Evolutionary conservation across 2,797 vertebrate species (phyloP), one percentile per base, ranked within the genome.

Genomic region (Acanthopagrus latus): DNA sequence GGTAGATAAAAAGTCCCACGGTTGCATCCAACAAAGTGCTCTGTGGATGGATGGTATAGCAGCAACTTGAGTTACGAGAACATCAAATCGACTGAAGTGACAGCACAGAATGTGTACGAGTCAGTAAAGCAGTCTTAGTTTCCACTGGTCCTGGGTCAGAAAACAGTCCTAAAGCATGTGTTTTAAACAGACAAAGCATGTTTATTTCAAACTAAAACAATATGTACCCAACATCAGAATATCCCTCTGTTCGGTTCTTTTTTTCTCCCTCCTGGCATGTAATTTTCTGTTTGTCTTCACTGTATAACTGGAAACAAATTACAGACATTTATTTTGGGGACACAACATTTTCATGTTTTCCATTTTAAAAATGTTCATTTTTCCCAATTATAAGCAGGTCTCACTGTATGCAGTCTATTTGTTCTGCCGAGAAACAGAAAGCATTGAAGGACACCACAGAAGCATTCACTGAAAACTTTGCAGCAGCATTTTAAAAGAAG

Each of bases 141-240:
- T 90, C 86, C 88, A 82, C 87, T 81, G 86, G 92, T 94, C 91
- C 82, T 88, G 88, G 91, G 84, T 93, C 91, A 95, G 91, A 98
- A 98, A 99, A 97, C 97, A 98, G 97, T 97, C 96, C 97, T 99
- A 98, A 97, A 98, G 96, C 96, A 96, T 84, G 84, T 96, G 96
- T 97, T 97, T 96, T 95, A 97, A 96, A 97, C 96, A 99, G 97
- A 98, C 96, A 98, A 96, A 97, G 89, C 91, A 97, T 97, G 96
- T 99, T 99, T 99, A 14, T 99, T 99, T 97, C 96, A 97, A 97
- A 96, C 98, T 98, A 99, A 97, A 98, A 98, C 97, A 99, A 95
- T 96, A 96, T 96, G 96, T 96, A 97, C 95, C 96, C 95, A 95
- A 98, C 97, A 98, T 97, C 95, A 97, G 95, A 84, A 87, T 70